These are phyloP conservation scores for Otis tarda DNA, from an alignment of 2,113 vertebrate species.

Conservation along the genomic window DNA sequence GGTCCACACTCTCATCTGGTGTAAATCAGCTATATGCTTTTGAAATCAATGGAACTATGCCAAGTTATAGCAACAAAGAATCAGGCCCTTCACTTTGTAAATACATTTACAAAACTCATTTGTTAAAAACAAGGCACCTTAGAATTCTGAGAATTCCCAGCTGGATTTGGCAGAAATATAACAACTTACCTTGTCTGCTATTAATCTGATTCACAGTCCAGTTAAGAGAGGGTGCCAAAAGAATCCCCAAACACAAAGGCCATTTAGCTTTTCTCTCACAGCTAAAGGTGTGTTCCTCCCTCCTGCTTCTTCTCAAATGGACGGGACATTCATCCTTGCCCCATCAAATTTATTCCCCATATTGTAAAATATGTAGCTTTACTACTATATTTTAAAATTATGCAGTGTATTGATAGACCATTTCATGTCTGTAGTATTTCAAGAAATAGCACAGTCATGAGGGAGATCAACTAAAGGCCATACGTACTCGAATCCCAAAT, in stretches of 20 bases:
- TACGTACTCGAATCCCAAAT: background rate
- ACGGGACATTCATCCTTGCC: background rate
- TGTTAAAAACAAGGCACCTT: background rate
- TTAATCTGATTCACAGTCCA: background rate
- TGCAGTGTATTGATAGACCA: background rate
- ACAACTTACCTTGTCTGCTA: background rate
- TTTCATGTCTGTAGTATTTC: background rate
- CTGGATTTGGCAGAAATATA: background rate
- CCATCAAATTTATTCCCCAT: slow-evolving; percentile 25
- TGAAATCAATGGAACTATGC: background rate
- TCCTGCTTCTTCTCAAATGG: slow-evolving; percentile 55
- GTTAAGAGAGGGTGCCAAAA: slow-evolving; percentile 2
- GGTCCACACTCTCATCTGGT: background rate
- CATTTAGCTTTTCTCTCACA: slow-evolving; percentile 41
- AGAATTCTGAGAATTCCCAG: background rate
- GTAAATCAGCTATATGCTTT: background rate
- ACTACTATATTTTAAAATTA: slow-evolving; percentile 25
- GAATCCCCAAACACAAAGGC: slow-evolving; percentile 45
- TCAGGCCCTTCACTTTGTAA: background rate
- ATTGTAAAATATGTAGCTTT: slow-evolving; percentile 1
- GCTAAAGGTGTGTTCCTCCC: background rate
- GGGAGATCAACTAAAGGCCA: background rate
- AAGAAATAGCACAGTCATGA: background rate
- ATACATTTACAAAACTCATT: background rate
- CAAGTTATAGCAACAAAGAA: background rate